A percentile compares a stretch with the other conserved stretches of the same genome.
phyloP scores from a whole-genome alignment of 2,113 vertebrate genomes.

The Bambusicola thoracicus region DNA sequence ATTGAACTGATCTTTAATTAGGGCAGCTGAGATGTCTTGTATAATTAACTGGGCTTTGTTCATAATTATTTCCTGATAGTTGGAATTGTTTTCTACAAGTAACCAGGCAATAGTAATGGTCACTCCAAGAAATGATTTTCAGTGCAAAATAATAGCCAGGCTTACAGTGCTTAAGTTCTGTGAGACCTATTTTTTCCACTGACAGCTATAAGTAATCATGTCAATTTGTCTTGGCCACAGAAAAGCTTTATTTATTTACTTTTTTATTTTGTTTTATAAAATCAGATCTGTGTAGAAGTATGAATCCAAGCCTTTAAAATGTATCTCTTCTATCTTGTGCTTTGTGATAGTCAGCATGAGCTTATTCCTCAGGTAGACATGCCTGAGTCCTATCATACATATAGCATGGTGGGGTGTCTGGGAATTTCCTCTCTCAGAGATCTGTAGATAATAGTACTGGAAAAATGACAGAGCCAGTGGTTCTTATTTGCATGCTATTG shows the following conservation, averaged over 20 bases:
- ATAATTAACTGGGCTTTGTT: conserved; percentile 82
- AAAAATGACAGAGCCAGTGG: not conserved
- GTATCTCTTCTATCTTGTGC: not conserved
- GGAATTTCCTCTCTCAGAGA: not conserved
- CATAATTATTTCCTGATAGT: conserved; percentile 78
- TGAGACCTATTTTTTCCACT: not conserved
- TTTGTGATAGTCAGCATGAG: not conserved
- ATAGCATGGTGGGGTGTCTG: not conserved
- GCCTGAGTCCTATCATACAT: fast-evolving
- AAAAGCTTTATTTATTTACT: not conserved
- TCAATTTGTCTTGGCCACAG: not conserved
- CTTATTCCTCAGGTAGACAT: not conserved
- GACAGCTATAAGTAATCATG: not conserved
- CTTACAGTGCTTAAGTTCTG: conserved; percentile 28
- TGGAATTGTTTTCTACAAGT: conserved; percentile 72
- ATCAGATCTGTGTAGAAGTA: not conserved
- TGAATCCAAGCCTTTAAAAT: not conserved
- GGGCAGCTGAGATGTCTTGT: conserved; percentile 72
- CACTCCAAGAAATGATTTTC: conserved; percentile 56
- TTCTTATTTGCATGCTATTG: not conserved
- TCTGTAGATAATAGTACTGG: not conserved
- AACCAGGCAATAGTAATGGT: conserved; percentile 48
- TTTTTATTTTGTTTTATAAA: not conserved
- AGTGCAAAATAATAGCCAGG: conserved; percentile 5
- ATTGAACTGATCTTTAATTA: conserved; percentile 81